Evolutionary conservation across 2,888 invertebrate species (phyloP), one percentile per base, ranked within the genome.

Genomic region (Graphium colonna): DNA sequence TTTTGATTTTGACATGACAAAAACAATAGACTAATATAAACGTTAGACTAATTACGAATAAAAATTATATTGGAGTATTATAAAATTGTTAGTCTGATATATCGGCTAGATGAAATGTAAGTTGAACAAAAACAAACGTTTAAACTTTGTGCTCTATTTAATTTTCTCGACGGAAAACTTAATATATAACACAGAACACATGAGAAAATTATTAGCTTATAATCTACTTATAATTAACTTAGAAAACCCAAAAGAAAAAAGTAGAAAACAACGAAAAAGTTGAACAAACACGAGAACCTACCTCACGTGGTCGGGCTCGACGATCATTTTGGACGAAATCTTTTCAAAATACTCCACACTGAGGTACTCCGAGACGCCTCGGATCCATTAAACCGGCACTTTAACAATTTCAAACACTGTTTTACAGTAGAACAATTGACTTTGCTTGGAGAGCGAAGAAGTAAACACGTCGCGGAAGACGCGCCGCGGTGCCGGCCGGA

Each of bases 391-490:
- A 86, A 75, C 63, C 13, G 74, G 70, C 85, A 86, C 84, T 76
- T 70, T 73, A 62, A 62, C 68, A 71, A 69, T 65, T 66, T 68
- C 66, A 59, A 74, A 73, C 86, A 82, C 82, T 73, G 69, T 62
- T 59, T 60, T 71, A 67, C 64, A 73, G 75, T 69, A 75, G 72
- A 78, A 75, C 71, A 71, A 68, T 65, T 64, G 75, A 4, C 12
- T 4, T 78, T 79, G 82, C 75, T 79, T 79, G 81, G 78, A 75
- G 70, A 74, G 75, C 65, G 70, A 67, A 67, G 67, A 75, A 81
- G 83, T 86, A 86, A 87, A 88, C 86, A 86, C 79, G 83, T 82
- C 82, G 80, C 85, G 87, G 79, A 84, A 87, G 86, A 89, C 87
- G 84, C 83, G 81, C 71, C 87, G 79, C 80, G 76, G 75, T 67